Conservation (phyloP, 2,797 vertebrate species). For the Phoxinus dragarum region DNA sequence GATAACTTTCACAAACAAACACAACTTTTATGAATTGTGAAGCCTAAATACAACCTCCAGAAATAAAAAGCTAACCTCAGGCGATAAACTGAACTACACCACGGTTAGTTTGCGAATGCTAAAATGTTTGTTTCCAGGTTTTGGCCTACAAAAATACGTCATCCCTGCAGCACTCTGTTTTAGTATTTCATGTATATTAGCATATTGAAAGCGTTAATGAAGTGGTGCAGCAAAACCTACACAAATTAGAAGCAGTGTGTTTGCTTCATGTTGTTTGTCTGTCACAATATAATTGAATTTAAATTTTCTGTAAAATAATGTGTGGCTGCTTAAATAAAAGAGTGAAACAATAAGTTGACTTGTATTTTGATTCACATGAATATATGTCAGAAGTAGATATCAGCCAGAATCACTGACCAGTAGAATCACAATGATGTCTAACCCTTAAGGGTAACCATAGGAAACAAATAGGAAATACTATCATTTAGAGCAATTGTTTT, state of each 20-base stretch:
- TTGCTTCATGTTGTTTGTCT: neutral
- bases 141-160: neutral
- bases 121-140: neutral
- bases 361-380: neutral
- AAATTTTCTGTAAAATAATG: neutral
- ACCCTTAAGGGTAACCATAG: no score
- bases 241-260: neutral
- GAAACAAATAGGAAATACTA: no score
- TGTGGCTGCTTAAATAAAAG: neutral
- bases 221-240: no score
- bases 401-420: neutral
- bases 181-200: no score
- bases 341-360: neutral
- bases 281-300: neutral
- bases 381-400: neutral
- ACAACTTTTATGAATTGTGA: neutral
- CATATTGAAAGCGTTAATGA: neutral
- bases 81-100: neutral
- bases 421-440: neutral
- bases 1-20: neutral
- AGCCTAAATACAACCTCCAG: neutral
- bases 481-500: no score
- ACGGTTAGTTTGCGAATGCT: neutral
- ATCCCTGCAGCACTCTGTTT: neutral
- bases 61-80: neutral